phyloP scores from a whole-genome alignment of 2,113 vertebrate species.

The Erythrolamprus reginae region DNA sequence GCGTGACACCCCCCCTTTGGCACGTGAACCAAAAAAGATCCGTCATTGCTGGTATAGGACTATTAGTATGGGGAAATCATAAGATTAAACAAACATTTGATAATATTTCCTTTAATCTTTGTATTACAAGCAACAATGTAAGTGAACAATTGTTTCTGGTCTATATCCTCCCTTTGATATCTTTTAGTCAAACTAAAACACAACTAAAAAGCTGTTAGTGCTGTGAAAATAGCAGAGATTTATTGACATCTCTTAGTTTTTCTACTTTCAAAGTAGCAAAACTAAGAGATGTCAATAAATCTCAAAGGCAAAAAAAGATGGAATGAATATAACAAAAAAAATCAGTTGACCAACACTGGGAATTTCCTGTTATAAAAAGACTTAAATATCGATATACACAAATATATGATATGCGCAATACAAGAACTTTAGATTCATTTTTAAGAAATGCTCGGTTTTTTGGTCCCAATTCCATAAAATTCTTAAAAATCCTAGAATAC shows the following conservation, averaged over 20 bases:
- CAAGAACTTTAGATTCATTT: background rate
- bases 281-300: no score
- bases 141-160: background rate
- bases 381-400: background rate
- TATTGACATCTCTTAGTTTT: background rate
- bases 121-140: background rate
- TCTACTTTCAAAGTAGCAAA: no score
- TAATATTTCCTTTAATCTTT: background rate
- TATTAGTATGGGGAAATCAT: background rate
- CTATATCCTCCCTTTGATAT: background rate
- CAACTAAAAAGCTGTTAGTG: background rate
- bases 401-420: background rate
- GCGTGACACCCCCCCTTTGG: no score
- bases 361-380: conserved; percentile 10
- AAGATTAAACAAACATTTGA: background rate
- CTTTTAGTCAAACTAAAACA: background rate
- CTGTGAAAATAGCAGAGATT: background rate
- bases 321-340: background rate
- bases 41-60: no score
- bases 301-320: background rate
- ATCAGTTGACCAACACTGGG: background rate
- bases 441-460: background rate
- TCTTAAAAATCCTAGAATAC: background rate
- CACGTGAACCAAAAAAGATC: no score
- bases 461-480: background rate